A percentile compares a stretch with the other conserved stretches of the same genome.
These are phyloP conservation scores for Podarcis raffonei DNA, from an alignment of 2,113 vertebrate species.

Conservation along the genomic window DNA sequence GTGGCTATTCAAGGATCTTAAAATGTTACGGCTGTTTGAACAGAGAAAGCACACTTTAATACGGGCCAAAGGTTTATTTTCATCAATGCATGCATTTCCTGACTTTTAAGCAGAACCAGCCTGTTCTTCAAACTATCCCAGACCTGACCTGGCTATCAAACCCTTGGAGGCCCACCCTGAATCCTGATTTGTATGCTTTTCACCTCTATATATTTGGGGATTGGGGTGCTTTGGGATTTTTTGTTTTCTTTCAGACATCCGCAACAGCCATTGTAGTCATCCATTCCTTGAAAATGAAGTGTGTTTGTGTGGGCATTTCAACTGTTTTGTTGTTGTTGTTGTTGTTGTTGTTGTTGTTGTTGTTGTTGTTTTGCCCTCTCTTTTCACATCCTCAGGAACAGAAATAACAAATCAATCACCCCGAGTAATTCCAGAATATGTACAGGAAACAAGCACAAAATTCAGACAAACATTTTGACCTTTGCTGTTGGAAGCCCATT, in stretches of 20 bases:
- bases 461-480: not conserved
- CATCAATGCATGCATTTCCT: not conserved
- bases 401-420: not conserved
- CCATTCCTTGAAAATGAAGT: not conserved
- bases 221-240: not conserved
- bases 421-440: not conserved
- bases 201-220: no score
- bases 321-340: not conserved
- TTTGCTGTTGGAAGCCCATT: not conserved
- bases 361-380: not conserved
- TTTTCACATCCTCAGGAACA: not conserved
- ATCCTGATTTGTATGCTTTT: not conserved
- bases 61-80: not conserved
- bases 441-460: accelerated
- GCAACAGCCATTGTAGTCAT: not conserved
- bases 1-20: not conserved
- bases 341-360: not conserved
- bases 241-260: no score
- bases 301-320: no score
- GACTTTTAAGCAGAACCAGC: not conserved
- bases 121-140: no score
- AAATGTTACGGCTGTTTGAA: constrained; percentile 40
- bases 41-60: constrained; percentile 28
- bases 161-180: no score
- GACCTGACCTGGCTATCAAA: not conserved